phyloP scores from a whole-genome alignment of 2,113 vertebrate genomes.

The Macaca nemestrina region DNA sequence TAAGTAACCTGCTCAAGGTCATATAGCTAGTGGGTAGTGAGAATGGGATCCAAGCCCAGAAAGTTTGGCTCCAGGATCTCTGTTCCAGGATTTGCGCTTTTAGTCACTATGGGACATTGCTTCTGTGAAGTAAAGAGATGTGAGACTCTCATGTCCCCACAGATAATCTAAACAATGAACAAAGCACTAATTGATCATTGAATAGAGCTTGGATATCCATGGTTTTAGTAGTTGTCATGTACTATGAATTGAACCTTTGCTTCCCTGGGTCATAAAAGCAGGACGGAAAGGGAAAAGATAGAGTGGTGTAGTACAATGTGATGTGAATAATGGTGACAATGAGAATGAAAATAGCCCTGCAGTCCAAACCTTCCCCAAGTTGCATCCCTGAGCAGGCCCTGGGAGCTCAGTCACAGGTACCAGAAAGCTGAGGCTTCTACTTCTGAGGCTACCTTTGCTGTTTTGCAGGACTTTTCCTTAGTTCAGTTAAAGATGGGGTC shows the following conservation, averaged over 20 bases:
- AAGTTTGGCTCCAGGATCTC: not conserved
- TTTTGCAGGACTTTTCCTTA: too few species aligned
- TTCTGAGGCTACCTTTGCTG: not conserved
- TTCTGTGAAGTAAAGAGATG: not conserved
- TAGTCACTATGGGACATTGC: not conserved
- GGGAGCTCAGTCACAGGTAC: not conserved
- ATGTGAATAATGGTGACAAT: not conserved
- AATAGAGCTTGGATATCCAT: not conserved
- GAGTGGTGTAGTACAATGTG: not conserved
- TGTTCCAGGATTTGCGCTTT: not conserved
- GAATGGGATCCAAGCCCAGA: slow-evolving; percentile 6
- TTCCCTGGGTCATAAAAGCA: not conserved
- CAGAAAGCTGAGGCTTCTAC: not conserved
- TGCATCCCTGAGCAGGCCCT: not conserved
- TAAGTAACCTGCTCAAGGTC: not conserved
- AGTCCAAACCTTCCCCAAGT: not conserved
- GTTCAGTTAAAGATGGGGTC: too few species aligned
- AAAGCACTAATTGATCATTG: not conserved
- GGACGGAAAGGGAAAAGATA: not conserved
- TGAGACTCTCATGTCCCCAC: not conserved
- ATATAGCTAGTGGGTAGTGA: not conserved
- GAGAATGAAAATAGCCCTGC: not conserved
- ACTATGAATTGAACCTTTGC: not conserved
- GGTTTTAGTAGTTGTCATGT: not conserved
- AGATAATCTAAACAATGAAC: not conserved